A percentile compares a stretch with the other conserved stretches of the same genome.
Evolutionary conservation across 2,113 vertebrate genomes (phyloP).

Genomic region (Melanocharis versteri): DNA sequence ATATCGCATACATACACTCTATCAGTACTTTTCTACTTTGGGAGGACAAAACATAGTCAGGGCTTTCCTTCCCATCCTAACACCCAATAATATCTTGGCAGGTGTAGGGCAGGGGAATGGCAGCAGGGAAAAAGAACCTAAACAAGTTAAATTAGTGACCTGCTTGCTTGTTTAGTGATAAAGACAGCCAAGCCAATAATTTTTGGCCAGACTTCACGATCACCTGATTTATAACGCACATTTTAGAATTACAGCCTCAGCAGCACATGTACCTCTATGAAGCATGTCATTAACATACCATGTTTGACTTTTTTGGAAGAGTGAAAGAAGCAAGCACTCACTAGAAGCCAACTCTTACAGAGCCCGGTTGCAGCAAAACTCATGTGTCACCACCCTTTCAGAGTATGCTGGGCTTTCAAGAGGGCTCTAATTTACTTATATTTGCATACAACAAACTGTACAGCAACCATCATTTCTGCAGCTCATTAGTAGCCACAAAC

Average conservation of each 20-base stretch:
- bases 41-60: background rate
- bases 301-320: background rate
- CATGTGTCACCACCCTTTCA: background rate
- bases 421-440: background rate
- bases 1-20: background rate
- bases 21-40: background rate
- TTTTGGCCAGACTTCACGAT: background rate
- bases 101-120: background rate
- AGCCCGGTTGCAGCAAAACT: background rate
- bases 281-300: background rate
- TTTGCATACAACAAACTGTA: background rate
- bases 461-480: background rate
- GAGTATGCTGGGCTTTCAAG: background rate
- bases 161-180: background rate
- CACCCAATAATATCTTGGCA: background rate
- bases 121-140: background rate
- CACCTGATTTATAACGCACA: background rate
- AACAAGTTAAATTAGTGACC: background rate
- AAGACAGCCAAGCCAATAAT: background rate
- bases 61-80: background rate
- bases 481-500: background rate
- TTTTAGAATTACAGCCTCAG: background rate
- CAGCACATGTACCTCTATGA: background rate
- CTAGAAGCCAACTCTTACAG: background rate
- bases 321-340: background rate